Evolutionary conservation across 2,888 invertebrate species (phyloP).

Genomic region (Hymenopus coronatus): DNA sequence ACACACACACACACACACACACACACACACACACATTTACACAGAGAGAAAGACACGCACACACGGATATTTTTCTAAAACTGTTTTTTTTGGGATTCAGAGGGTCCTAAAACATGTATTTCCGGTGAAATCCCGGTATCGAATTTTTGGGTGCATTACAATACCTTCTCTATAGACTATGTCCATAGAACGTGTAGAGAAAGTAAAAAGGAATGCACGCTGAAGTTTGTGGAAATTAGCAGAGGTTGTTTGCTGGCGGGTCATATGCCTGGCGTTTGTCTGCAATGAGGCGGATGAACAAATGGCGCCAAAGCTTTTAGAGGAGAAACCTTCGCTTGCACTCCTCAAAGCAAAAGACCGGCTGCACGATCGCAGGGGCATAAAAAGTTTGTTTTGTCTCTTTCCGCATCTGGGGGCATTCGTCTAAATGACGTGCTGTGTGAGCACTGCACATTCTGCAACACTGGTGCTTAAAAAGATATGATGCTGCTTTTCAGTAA

Average conservation of each 20-base stretch:
- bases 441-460: background rate
- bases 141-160: no score
- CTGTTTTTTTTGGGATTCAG: no score
- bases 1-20: no score
- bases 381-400: background rate
- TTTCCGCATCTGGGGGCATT: background rate
- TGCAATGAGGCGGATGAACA: background rate
- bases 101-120: no score
- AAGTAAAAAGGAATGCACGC: no score
- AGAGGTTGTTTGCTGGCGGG: background rate
- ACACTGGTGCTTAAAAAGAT: background rate
- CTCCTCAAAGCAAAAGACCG: background rate
- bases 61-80: no score
- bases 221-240: no score
- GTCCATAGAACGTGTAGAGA: no score
- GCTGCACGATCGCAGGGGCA: background rate
- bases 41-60: no score
- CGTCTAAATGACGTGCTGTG: background rate
- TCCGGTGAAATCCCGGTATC: no score
- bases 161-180: no score
- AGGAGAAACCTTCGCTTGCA: background rate
- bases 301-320: background rate
- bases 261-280: background rate
- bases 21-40: no score
- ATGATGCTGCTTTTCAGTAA: background rate